Evolutionary conservation across 2,797 vertebrate genomes (phyloP).

Genomic region (Serranus cabrilla): DNA sequence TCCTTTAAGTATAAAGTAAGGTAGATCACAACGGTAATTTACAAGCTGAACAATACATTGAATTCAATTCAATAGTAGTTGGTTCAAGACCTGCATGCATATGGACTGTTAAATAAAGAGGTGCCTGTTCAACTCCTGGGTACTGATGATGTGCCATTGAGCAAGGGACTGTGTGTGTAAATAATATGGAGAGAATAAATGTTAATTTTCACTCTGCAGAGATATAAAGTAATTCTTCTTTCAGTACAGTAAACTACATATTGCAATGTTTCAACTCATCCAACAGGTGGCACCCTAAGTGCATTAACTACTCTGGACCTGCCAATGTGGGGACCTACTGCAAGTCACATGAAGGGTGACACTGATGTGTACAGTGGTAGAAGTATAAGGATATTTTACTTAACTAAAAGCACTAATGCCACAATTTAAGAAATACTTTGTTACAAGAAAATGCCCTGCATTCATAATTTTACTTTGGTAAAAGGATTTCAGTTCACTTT

Average conservation of each 20-base stretch:
- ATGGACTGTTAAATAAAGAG: background rate
- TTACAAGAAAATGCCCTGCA: no score
- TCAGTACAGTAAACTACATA: background rate
- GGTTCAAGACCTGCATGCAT: background rate
- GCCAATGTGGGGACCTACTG: accelerated
- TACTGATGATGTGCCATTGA: background rate
- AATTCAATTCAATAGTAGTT: background rate
- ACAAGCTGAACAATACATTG: background rate
- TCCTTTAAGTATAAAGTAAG: no score
- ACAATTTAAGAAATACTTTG: no score
- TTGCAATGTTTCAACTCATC: slow-evolving; percentile 32
- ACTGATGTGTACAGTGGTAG: background rate
- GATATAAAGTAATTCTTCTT: no score
- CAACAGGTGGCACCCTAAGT: slow-evolving; percentile 74
- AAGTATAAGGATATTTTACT: no score
- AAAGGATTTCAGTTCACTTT: no score
- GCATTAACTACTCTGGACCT: slow-evolving; percentile 1
- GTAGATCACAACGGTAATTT: background rate
- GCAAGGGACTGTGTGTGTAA: background rate
- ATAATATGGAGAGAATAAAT: no score
- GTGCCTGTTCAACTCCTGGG: no score
- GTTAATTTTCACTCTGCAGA: no score
- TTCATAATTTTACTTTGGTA: no score
- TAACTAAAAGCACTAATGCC: no score
- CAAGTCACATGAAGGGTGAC: background rate